Evolutionary conservation across 1,140 invertebrate genomes (phyloP).

Genomic region (Pseudoatta argentina): DNA sequence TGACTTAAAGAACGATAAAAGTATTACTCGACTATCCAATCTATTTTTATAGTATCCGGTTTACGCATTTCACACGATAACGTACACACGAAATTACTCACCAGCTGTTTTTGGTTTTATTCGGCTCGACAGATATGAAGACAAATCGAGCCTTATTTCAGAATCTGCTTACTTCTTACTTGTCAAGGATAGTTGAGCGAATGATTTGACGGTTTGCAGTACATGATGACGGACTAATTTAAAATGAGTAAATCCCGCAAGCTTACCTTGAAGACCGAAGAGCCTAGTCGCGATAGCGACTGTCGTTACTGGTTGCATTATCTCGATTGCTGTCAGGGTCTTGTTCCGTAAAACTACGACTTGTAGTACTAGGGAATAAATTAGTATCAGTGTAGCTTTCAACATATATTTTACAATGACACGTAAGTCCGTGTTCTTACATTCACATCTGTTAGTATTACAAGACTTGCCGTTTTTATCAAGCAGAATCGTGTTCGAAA

Average conservation of each 20-base stretch:
- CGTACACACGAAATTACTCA: constrained; percentile 10
- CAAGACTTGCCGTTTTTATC: not conserved
- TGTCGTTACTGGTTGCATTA: constrained; percentile 33
- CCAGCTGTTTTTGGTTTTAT: not conserved
- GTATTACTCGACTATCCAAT: constrained; percentile 15
- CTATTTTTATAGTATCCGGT: constrained; percentile 20
- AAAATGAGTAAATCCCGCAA: constrained; percentile 36
- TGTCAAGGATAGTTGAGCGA: not conserved
- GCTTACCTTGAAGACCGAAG: constrained; percentile 25
- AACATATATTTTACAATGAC: constrained; percentile 13
- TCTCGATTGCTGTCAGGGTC: constrained; percentile 21
- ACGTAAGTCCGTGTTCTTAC: constrained; percentile 20
- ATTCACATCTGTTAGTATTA: not conserved
- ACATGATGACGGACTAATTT: constrained; percentile 26
- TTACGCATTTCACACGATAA: constrained; percentile 24
- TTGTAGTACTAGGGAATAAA: constrained; percentile 4
- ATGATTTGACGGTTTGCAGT: constrained; percentile 11
- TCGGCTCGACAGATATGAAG: not conserved
- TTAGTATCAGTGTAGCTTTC: not conserved
- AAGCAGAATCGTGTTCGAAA: not conserved
- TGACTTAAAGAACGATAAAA: constrained; percentile 4
- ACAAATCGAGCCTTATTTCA: not conserved
- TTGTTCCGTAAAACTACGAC: constrained; percentile 2
- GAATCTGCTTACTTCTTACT: not conserved
- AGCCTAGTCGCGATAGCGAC: constrained; percentile 20